These are phyloP conservation scores for Clupea harengus DNA, from an alignment of 2,113 vertebrate species.

Conservation along the genomic window DNA sequence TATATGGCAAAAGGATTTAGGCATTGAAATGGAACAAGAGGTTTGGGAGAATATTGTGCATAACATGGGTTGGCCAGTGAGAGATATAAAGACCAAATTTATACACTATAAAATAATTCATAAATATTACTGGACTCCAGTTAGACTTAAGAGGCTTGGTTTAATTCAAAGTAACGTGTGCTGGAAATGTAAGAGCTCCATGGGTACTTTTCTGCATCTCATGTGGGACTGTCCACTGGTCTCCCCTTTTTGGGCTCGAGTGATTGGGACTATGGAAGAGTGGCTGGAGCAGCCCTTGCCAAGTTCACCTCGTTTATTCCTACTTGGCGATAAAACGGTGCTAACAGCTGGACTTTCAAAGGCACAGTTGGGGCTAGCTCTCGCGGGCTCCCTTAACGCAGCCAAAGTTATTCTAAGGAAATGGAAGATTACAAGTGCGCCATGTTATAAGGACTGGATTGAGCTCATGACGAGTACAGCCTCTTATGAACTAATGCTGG, in stretches of 20 bases:
- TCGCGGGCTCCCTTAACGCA: neutral
- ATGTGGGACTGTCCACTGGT: constrained; percentile 19
- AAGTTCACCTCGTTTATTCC: no score
- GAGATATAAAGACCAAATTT: constrained; percentile 11
- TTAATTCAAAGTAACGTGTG: constrained; percentile 9
- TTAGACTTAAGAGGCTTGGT: constrained; percentile 14
- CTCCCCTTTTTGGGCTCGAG: constrained; percentile 9
- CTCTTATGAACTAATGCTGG: no score
- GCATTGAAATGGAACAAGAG: neutral
- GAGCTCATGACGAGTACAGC: no score
- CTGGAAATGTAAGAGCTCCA: constrained; percentile 18
- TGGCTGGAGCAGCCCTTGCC: neutral
- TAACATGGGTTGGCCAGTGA: neutral
- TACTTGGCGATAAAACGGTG: neutral
- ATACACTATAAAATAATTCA: constrained; percentile 1
- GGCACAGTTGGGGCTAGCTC: neutral
- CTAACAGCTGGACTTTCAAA: neutral
- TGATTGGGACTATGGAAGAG: neutral
- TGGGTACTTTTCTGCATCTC: constrained; percentile 20
- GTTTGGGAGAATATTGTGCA: constrained; percentile 17
- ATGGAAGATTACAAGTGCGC: no score
- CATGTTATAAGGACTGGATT: no score
- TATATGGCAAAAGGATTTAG: constrained; percentile 5
- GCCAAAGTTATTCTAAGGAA: neutral
- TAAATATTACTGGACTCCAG: neutral